Evolutionary conservation across 2,797 vertebrate genomes (phyloP).

Genomic region (Phrynocephalus vlangalii): DNA sequence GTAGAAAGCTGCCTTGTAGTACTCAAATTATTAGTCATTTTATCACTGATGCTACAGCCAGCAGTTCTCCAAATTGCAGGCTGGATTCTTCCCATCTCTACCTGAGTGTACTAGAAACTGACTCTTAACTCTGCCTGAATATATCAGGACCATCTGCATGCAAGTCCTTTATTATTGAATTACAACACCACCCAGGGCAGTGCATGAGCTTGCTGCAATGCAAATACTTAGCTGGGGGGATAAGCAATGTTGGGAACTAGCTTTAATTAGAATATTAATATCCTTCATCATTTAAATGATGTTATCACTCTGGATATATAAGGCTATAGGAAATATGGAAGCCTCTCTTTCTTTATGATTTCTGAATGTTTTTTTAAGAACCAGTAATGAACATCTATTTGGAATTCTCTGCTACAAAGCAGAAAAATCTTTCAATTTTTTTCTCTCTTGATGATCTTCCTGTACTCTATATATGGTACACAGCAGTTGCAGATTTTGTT

Average conservation of each 20-base stretch:
- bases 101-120: neutral
- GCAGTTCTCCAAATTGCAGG: neutral
- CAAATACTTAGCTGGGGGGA: neutral
- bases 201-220: neutral
- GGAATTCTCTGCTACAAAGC: conserved; percentile 68
- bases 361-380: conserved; percentile 51
- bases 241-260: neutral
- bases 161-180: neutral
- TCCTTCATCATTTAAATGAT: neutral
- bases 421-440: conserved; percentile 69
- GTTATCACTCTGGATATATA: neutral
- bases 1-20: no score
- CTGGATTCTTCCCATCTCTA: neutral
- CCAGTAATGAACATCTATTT: conserved; percentile 50
- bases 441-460: conserved; percentile 73
- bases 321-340: conserved; percentile 44
- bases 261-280: neutral
- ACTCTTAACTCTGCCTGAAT: neutral
- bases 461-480: conserved; percentile 64
- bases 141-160: neutral
- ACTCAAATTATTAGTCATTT: neutral
- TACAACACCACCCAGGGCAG: neutral
- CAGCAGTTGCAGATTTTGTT: conserved; percentile 71
- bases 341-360: conserved; percentile 54
- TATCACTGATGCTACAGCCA: neutral